A percentile compares a stretch with the other conserved stretches of the same genome.
Conservation (phyloP, 2,888 invertebrate species). For the Tortricodes alternella region DNA sequence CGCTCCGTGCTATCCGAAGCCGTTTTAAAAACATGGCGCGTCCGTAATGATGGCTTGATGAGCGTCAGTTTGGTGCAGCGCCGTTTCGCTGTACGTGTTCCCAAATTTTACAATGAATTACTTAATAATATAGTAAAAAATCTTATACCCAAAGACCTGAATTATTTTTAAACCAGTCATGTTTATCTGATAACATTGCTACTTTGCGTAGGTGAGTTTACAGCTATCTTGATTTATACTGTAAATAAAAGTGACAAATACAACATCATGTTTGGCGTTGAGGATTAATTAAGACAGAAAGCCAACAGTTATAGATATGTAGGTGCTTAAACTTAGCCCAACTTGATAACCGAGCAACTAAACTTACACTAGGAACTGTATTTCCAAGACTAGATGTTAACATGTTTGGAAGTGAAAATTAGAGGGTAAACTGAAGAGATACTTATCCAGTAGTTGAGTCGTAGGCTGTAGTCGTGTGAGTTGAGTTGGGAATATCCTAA, state of each 20-base stretch:
- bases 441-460: conserved; percentile 49
- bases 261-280: not conserved
- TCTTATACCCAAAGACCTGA: not conserved
- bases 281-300: not conserved
- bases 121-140: conserved; percentile 5
- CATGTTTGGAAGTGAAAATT: conserved; percentile 60
- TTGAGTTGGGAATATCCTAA: conserved; percentile 47
- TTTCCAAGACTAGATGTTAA: conserved; percentile 45
- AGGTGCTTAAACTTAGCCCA: conserved; percentile 1
- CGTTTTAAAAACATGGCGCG: conserved; percentile 80
- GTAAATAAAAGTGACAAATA: too few species aligned
- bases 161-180: too few species aligned
- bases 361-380: conserved; percentile 23
- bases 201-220: too few species aligned
- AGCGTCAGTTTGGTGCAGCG: conserved; percentile 59
- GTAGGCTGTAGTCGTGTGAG: conserved; percentile 38
- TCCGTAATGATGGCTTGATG: conserved; percentile 78
- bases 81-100: conserved; percentile 43
- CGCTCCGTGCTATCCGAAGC: conserved; percentile 60
- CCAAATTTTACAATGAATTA: conserved; percentile 33
- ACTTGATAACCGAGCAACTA: conserved; percentile 22
- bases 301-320: not conserved
- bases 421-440: conserved; percentile 58
- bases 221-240: too few species aligned
- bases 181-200: too few species aligned